Evolutionary conservation across 2,888 invertebrate genomes (phyloP), one percentile per base, ranked within the genome.

Genomic region (Pristionchus maxplancki): DNA sequence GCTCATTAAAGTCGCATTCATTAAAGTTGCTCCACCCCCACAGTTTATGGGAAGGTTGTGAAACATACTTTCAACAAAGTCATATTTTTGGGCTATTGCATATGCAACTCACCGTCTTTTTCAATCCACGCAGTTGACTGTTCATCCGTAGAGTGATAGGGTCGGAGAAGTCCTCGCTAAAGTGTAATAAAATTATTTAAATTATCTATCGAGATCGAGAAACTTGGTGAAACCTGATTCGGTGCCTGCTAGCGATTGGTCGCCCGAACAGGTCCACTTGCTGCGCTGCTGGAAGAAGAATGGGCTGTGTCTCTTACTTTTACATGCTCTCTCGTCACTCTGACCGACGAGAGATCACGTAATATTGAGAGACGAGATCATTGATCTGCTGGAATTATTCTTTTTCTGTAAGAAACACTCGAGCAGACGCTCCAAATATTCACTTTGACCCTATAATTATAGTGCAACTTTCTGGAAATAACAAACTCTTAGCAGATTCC

Each of bases 241-340:
- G 31, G 1, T 17, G 40, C n/a, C 40, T 74, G 9, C 34, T 78
- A 0, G 44, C 1, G 53, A 83, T 83, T 13, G 82, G 82, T 0
- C 82, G 50, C 11, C 82, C 82, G 24, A 83, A 31, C 53, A 83
- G 53, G 53, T 83, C 82, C 31, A 83, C 28, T 24, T 83, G 37
- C 17, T 48, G 81, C 15, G 81, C 78, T 1, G 4, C 78, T 67
- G n/a, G 1, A 67, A 20, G 11, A 62, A n/a, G 9, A 50, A 50
- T 50, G n/a, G n/a, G n/a, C n/a, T n/a, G n/a, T n/a, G n/a, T n/a
- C n/a, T n/a, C n/a, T n/a, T n/a, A n/a, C n/a, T n/a, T n/a, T n/a
- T n/a, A n/a, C n/a, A n/a, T n/a, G n/a, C n/a, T n/a, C n/a, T n/a
- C n/a, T n/a, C n/a, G n/a, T n/a, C n/a, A n/a, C n/a, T n/a, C n/a